Base-by-base conservation (phyloP, 2,113 vertebrate genomes). In the Stegastes partitus region DNA sequence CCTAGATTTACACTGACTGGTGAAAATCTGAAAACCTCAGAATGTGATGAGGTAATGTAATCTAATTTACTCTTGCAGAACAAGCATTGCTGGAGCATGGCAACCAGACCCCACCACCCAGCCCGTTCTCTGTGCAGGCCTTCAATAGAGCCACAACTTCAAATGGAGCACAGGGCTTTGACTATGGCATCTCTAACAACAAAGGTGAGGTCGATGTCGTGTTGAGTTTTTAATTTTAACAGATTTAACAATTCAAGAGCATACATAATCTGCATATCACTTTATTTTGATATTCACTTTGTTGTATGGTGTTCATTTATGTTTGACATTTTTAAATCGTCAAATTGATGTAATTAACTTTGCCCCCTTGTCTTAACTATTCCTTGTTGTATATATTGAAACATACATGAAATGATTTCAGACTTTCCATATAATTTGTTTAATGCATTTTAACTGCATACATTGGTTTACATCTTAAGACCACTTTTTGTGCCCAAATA, bases 171-270 rank as follows among this genome's bases (percentile, higher is more conserved):
- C 97, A 98, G 91, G 98, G 98, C 82, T 99, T 98, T 91, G 98
- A 99, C 92, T 99, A 99, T 69, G 97, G 97, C 77, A 95, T 99
- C 72, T 96, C 97, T 90, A 99, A 98, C 95, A 97, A 96, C 91
- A 99, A 98, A 99, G 98, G 98, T 99, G 93, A 93, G 94, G 53
- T 18, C 28, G 58, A 2, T 26, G 6, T 10, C 10, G 42, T 26
- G 39, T 42, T 5, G 2, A 44, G 21, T 57, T n/a, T n/a, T n/a
- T 8, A 8, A 11, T 37, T 63, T 39, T 1, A 39, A 65, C 2
- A 26, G 0, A n/a, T n/a, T n/a, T n/a, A n/a, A 18, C 25, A 25
- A 54, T 9, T 39, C 19, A 37, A 25, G 56, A 23, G 53, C 9
- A 21, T 51, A 3, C 22, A 28, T 66, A 55, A 65, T 28, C 63